Base-by-base conservation (phyloP, 2,797 vertebrate genomes). In the Myotis daubentonii region DNA sequence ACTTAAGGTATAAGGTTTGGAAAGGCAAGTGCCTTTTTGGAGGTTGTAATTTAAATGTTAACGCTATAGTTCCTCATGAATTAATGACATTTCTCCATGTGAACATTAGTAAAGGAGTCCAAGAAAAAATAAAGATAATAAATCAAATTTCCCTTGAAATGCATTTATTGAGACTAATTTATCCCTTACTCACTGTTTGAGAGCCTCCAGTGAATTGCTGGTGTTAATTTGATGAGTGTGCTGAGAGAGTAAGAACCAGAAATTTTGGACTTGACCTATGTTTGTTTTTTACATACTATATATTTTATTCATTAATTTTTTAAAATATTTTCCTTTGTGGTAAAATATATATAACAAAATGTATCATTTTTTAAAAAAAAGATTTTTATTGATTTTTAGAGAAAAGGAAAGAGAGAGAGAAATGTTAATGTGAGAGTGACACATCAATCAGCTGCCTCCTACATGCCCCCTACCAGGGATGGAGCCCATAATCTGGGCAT, bases 11-110 rank as follows among this genome's bases (percentile, higher is more conserved):
- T 65, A 71, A 51, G n/a, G 83, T 95, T 91, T 94, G 8, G 47
- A 91, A 91, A 95, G 70, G n/a, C 68, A 93, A 30, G 25, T 85
- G 47, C 17, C 47, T 75, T 85, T 85, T 87, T 85, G 55, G 71
- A 87, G 13, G 49, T 83, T 87, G 33, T 79, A 65, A 87, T 91
- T 95, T 92, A 65, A 91, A 79, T 87, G 20, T 78, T 76, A 78
- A 15, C 15, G 65, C 51, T 87, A 5, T 82, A 89, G 15, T 55
- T 20, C 33, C 44, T 89, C 44, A 44, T 71, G 83, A 20, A 55
- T 70, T 95, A 89, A 38, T 72, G 86, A 20, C 4, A 19, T 93
- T 90, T 84, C 13, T 80, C 25, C 76, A 91, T 0, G 15, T 65
- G 51, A 92, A 49, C 49, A 28, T 75, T 33, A 19, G 68, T 91